Base-by-base conservation (phyloP, 2,888 invertebrate species). In the Aelia acuminata region DNA sequence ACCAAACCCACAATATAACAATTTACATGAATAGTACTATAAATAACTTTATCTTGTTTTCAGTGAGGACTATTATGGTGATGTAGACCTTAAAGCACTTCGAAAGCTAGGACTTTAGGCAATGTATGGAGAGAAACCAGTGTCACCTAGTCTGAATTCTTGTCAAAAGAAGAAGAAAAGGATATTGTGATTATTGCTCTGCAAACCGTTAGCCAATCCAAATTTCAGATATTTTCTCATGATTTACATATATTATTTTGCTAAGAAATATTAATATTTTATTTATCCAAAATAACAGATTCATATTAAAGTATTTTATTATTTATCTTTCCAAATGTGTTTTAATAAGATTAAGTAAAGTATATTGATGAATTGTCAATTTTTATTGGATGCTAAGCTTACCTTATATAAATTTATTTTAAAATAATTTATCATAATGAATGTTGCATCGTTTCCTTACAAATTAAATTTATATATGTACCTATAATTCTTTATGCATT, bases 1-100 rank as follows among this genome's bases (percentile, higher is more conserved):
- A 50, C 22, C 5, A 5, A 50, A 50, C 50, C 22, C 20, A 22
- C 22, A 22, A 50, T 50, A 50, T 50, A 22, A 3, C 20, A 49
- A 49, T 22, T 50, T 20, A 50, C 13, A 22, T 50, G 22, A 5
- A 10, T 10, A 50, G 22, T 50, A 18, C 13, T 50, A 86, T 86
- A 43, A 63, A 26, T 35, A 57, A 43, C 10, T 70, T 85, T 49
- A 53, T 80, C 57, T 88, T 35, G 75, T 49, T 91, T 90, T 86
- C 94, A 97, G 97, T 93, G 97, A 97, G 94, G 97, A 97, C 93
- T 97, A 97, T 94, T 97, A 97, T 93, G 97, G 97, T 91, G 97
- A 97, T 92, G 96, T 97, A 91, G 97, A 97, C 93, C 94, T 97
- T 91, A 97, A 97, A 93, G 95, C 96, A 89, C 93, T 97, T 92